Evolutionary conservation across 2,113 vertebrate genomes (phyloP).

Genomic region (Damaliscus lunatus): DNA sequence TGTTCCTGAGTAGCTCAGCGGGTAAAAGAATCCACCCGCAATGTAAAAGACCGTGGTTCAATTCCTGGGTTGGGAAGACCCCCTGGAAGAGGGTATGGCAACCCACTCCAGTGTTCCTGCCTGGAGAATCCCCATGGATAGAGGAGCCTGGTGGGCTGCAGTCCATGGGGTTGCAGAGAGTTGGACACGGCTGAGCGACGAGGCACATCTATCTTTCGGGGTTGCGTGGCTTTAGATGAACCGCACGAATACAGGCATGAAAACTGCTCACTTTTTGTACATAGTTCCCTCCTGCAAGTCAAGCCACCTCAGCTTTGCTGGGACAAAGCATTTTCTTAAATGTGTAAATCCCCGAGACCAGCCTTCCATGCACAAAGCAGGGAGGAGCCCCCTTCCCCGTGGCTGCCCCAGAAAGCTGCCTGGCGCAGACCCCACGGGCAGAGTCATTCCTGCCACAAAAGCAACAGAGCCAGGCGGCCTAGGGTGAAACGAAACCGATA

Average conservation of each 20-base stretch:
- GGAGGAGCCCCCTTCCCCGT: too few species aligned
- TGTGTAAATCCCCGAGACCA: background rate
- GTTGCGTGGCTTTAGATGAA: fast-evolving
- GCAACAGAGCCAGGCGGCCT: fast-evolving
- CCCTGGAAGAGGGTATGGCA: background rate
- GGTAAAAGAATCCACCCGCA: background rate
- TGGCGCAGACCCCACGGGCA: fast-evolving
- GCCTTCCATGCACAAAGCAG: background rate
- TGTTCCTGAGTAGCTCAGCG: background rate
- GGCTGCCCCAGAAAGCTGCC: background rate
- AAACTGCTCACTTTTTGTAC: background rate
- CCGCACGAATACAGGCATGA: fast-evolving
- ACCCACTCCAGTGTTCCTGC: background rate
- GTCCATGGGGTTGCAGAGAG: background rate
- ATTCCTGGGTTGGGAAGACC: background rate
- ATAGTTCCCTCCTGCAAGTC: background rate
- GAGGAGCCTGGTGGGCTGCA: background rate
- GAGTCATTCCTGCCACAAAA: fast-evolving
- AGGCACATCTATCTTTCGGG: fast-evolving
- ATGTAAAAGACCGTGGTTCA: background rate
- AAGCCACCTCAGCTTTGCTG: background rate
- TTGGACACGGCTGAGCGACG: fast-evolving
- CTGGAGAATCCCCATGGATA: background rate
- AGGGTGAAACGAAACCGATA: fast-evolving
- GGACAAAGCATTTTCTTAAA: background rate